Base-by-base conservation (phyloP, 2,888 invertebrate genomes). In the Bombyx huttoni region DNA sequence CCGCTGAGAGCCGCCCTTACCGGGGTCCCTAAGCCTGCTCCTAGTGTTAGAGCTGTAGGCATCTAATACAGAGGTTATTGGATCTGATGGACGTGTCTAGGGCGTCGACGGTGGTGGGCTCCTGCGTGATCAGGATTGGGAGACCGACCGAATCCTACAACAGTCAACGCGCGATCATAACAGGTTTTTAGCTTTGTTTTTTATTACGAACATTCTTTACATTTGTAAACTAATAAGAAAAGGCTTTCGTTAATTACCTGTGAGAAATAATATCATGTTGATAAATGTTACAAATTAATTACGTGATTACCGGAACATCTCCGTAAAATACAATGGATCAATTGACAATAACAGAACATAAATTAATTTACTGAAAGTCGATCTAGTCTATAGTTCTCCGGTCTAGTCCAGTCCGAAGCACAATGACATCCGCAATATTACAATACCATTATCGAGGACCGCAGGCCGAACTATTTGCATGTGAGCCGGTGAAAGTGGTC, bases 141-240 rank as follows among this genome's bases (percentile, higher is more conserved):
- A n/a, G n/a, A n/a, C n/a, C n/a, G n/a, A n/a, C n/a, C n/a, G n/a
- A n/a, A n/a, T n/a, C n/a, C 24, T 24, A 24, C 24, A 24, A 24
- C 24, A 24, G 40, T 40, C 40, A 40, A 40, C 40, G 40, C 40
- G 66, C 62, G 78, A 79, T 82, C 85, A 40, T 40, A 40, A 83
- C 81, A 83, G 73, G 73, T 65, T 62, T 75, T 79, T 76, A 64
- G 62, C 61, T 57, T 52, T 63, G 67, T 73, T 78, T 77, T 76
- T 40, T 40, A 40, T 12, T 40, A 24, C 24, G 24, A 24, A 7
- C 40, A 40, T 40, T 40, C 40, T 40, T 40, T 10, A 8, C 12
- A 40, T 40, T 40, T 40, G 9, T 24, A 24, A 24, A 24, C 40
- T 40, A 40, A 40, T 40, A 12, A 40, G 2, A 12, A 40, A 40